Evolutionary conservation across 1,140 invertebrate genomes (phyloP).

Genomic region (Drosophila sucinea): DNA sequence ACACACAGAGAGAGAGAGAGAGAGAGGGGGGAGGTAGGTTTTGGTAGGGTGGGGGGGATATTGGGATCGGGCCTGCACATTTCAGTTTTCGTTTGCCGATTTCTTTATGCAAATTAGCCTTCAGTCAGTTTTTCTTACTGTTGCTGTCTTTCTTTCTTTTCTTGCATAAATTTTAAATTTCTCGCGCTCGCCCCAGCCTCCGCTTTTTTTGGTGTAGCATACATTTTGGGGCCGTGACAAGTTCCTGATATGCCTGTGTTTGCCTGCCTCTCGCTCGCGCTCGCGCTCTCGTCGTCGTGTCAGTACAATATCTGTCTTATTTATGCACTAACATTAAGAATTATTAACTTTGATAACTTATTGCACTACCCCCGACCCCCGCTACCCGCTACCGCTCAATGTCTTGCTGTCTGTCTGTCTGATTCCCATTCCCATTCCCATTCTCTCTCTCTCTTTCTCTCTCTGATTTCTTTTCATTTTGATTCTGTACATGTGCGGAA

Average conservation of each 20-base stretch:
- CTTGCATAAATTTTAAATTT: conserved; percentile 78
- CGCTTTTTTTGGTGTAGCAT: conserved; percentile 50
- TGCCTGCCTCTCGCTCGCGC: background rate
- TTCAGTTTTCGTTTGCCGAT: conserved; percentile 64
- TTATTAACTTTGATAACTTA: conserved; percentile 82
- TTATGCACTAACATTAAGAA: conserved; percentile 82
- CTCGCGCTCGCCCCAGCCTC: conserved; percentile 48
- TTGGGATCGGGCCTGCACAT: conserved; percentile 26
- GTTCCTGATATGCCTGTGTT: conserved; percentile 29
- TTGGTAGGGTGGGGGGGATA: background rate
- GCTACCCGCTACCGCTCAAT: background rate
- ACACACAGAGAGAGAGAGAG: conserved; percentile 5
- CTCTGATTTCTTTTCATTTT: conserved; percentile 66
- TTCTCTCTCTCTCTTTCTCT: background rate
- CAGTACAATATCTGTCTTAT: conserved; percentile 49
- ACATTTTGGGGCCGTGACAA: conserved; percentile 70
- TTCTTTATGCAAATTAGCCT: conserved; percentile 79
- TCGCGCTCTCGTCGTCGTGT: background rate
- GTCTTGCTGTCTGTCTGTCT: background rate
- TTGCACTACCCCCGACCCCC: conserved; percentile 51
- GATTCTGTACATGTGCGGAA: conserved; percentile 79
- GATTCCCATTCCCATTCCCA: too few species aligned
- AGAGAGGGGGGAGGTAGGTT: background rate
- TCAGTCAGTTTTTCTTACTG: conserved; percentile 37
- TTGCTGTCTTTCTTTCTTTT: conserved; percentile 50